Conservation (phyloP, 2,888 invertebrate genomes). For the Cryptops parisi region DNA sequence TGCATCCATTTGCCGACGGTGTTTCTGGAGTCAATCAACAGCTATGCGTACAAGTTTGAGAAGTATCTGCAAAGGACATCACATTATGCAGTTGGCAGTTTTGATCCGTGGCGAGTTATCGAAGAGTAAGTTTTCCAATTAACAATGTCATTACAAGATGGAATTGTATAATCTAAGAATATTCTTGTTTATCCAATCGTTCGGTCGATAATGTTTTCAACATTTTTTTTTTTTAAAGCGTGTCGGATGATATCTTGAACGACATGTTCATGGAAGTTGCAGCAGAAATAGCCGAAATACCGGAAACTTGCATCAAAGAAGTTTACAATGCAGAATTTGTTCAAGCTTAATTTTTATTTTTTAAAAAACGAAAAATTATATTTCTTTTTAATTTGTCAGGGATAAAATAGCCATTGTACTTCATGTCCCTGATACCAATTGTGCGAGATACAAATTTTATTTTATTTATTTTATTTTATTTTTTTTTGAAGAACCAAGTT, state of each 20-base stretch:
- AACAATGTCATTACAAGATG: too few relatives aligned
- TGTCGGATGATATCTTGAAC: conserved; percentile 7
- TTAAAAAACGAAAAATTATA: too few relatives aligned
- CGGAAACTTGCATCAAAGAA: conserved; percentile 5
- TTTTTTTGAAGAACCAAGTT: too few relatives aligned
- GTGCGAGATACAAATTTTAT: too few relatives aligned
- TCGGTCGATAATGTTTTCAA: too few relatives aligned
- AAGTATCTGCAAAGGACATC: conserved; percentile 7
- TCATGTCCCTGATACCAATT: too few relatives aligned
- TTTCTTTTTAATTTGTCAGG: too few relatives aligned
- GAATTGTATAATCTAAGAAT: neutral
- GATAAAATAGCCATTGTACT: too few relatives aligned
- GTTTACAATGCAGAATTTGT: conserved; percentile 8
- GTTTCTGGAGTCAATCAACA: neutral
- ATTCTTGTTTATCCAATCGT: neutral
- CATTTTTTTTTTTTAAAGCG: neutral
- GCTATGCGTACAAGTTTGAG: conserved; percentile 1
- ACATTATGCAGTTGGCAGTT: conserved; percentile 8
- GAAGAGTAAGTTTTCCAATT: conserved; percentile 13
- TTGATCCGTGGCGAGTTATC: conserved; percentile 11
- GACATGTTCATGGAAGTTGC: conserved; percentile 3
- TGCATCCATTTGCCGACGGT: neutral
- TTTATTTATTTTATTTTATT: too few relatives aligned
- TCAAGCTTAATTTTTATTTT: too few relatives aligned
- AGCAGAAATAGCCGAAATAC: conserved; percentile 1